Percentiles rank a stretch among this genome's conserved stretches.
Evolutionary conservation across 2,888 invertebrate species (phyloP).

Genomic region (Anodontia alba): DNA sequence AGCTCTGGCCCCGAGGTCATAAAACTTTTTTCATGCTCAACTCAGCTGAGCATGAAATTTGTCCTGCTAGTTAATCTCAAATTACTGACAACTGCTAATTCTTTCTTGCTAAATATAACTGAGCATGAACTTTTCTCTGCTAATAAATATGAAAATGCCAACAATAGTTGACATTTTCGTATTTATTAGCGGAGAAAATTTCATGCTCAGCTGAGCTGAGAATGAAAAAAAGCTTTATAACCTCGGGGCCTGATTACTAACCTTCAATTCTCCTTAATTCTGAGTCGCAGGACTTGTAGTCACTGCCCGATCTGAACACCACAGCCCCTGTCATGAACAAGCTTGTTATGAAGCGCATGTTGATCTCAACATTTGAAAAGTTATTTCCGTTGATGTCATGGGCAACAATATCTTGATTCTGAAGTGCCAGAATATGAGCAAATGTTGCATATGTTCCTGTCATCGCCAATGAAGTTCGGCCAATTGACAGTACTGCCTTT

Average conservation of each 20-base stretch:
- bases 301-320: slow-evolving; percentile 33
- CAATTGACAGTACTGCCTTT: slow-evolving; percentile 27
- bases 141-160: too few relatives aligned
- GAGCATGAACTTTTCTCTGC: too few relatives aligned
- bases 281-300: slow-evolving; percentile 28
- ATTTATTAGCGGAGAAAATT: too few relatives aligned
- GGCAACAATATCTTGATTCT: slow-evolving; percentile 28
- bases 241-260: neutral
- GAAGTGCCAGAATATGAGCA: slow-evolving; percentile 35
- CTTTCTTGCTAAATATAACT: too few relatives aligned
- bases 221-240: too few relatives aligned
- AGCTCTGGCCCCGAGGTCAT: too few relatives aligned
- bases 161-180: too few relatives aligned
- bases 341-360: slow-evolving; percentile 35
- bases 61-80: too few relatives aligned
- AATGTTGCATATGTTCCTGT: slow-evolving; percentile 40
- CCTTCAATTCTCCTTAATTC: slow-evolving; percentile 42
- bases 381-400: slow-evolving; percentile 41
- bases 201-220: too few relatives aligned
- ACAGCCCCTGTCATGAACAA: slow-evolving; percentile 48
- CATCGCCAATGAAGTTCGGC: slow-evolving; percentile 32
- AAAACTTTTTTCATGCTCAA: too few relatives aligned
- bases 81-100: too few relatives aligned
- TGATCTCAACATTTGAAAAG: slow-evolving; percentile 51
- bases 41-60: too few relatives aligned